Conservation (phyloP, 2,113 vertebrate species). For the Psittacus erithacus region DNA sequence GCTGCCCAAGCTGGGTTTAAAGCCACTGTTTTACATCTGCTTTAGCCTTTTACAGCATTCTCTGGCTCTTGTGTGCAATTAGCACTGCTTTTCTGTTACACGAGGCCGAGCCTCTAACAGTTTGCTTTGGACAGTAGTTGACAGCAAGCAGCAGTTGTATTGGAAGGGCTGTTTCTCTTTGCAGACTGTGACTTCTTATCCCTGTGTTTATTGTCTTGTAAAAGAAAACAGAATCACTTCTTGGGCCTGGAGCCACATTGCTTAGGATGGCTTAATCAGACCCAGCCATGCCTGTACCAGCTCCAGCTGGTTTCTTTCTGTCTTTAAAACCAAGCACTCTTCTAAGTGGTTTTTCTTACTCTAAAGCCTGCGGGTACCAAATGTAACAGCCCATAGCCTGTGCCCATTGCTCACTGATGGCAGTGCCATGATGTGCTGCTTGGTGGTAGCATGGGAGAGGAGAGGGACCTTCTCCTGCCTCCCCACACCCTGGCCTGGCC, state of each 20-base stretch:
- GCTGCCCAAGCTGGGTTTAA: background rate
- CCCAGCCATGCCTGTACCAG: background rate
- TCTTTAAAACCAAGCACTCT: background rate
- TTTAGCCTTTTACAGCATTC: conserved; percentile 23
- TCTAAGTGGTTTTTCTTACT: background rate
- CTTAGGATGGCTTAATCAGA: background rate
- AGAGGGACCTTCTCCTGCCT: background rate
- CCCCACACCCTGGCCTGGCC: fast-evolving
- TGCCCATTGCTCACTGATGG: background rate
- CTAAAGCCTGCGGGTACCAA: background rate
- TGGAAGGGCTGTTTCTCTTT: background rate
- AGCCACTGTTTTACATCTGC: background rate
- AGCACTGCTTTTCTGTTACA: background rate
- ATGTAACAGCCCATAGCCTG: background rate
- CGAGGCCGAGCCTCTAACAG: background rate
- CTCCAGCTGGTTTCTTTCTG: background rate
- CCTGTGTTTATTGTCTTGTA: background rate
- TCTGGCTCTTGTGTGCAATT: background rate
- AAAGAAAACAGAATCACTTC: background rate
- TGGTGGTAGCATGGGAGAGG: background rate
- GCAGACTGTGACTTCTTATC: background rate
- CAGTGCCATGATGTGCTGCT: background rate
- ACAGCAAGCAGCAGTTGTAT: background rate
- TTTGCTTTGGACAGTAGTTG: background rate
- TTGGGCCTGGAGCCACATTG: background rate